Evolutionary conservation across 2,113 vertebrate species (phyloP), one percentile per base, ranked within the genome.

Genomic region (Sinocyclocheilus grahami): DNA sequence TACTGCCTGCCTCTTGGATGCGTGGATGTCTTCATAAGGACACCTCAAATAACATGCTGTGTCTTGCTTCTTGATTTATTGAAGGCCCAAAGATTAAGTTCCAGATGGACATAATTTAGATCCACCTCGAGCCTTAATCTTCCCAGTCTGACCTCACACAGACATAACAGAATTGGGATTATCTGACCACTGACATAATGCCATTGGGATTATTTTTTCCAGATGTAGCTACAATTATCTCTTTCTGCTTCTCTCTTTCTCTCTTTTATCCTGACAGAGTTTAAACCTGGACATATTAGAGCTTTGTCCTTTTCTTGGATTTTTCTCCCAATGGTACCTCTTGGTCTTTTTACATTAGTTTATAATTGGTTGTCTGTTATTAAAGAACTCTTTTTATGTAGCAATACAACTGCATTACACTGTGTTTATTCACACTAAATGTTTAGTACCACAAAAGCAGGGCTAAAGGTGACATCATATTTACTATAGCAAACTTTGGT

Each of bases 111-210:
- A 27, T 33, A 33, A 33, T 80, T 89, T 63, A 83, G 65, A 85
- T 88, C 83, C 78, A 75, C 79, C 79, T 63, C 74, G 82, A 37
- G 5, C 65, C 33, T 74, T 87, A 89, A 89, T 89, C 86, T 78
- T 81, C 63, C 62, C 48, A 20, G 76, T 78, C 60, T 87, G 88
- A 87, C 80, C 83, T 88, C 51, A 42, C 30, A 58, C 55, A 13
- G 79, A 27, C 76, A 42, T 39, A 55, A 27, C 72, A 3, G 55
- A 27, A 58, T 11, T 27, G 58, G 77, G 86, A 84, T 90, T 90
- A 82, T 74, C 30, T 48, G 48, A 37, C 48, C 69, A 83, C 51
- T 74, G 48, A 74, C 51, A 51, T 82, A 69, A 58, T 7, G 22
- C 48, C 67, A 71, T 16, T n/a, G 63, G 72, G 87, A 80, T 90